A percentile compares a stretch with the other conserved stretches of the same genome.
These are phyloP conservation scores for Drosophila peninsularis DNA, from an alignment of 2,888 invertebrate genomes.

Conservation along the genomic window DNA sequence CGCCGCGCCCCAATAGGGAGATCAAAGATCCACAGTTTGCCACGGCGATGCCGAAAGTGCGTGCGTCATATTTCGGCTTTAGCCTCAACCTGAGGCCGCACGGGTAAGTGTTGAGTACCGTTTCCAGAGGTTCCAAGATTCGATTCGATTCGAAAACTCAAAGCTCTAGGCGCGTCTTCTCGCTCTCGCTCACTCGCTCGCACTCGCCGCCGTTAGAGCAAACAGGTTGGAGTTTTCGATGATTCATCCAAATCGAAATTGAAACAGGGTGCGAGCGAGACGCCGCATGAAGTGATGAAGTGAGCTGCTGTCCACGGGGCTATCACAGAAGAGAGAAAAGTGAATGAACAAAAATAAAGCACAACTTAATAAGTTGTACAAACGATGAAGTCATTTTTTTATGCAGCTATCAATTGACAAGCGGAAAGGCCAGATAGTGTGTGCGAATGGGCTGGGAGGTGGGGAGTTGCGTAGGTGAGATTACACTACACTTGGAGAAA, in stretches of 20 bases:
- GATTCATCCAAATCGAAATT: slow-evolving; percentile 46
- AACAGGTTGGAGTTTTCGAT: slow-evolving; percentile 68
- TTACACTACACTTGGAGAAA: slow-evolving; percentile 3
- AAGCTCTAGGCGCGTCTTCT: slow-evolving; percentile 28
- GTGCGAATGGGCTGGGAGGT: not conserved
- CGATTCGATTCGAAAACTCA: slow-evolving; percentile 9
- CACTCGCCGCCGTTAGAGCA: slow-evolving; percentile 35
- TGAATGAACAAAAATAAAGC: slow-evolving; percentile 36
- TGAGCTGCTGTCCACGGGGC: too few relatives aligned
- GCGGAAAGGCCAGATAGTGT: slow-evolving; percentile 12
- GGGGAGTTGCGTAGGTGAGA: not conserved
- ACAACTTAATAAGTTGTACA: slow-evolving; percentile 44
- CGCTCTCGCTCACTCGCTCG: slow-evolving; percentile 6
- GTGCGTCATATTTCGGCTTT: slow-evolving; percentile 84
- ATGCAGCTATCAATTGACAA: slow-evolving; percentile 52
- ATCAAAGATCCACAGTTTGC: slow-evolving; percentile 81
- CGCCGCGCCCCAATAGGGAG: slow-evolving; percentile 82
- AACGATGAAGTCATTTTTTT: slow-evolving; percentile 65
- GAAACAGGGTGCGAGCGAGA: slow-evolving; percentile 12
- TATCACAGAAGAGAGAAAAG: slow-evolving; percentile 9
- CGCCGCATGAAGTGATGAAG: not conserved
- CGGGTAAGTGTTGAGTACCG: slow-evolving; percentile 79
- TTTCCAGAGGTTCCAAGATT: slow-evolving; percentile 24
- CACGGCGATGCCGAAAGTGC: slow-evolving; percentile 76
- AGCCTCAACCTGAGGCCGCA: slow-evolving; percentile 77